Base-by-base conservation (phyloP, 2,113 vertebrate genomes). In the Heterotis niloticus region DNA sequence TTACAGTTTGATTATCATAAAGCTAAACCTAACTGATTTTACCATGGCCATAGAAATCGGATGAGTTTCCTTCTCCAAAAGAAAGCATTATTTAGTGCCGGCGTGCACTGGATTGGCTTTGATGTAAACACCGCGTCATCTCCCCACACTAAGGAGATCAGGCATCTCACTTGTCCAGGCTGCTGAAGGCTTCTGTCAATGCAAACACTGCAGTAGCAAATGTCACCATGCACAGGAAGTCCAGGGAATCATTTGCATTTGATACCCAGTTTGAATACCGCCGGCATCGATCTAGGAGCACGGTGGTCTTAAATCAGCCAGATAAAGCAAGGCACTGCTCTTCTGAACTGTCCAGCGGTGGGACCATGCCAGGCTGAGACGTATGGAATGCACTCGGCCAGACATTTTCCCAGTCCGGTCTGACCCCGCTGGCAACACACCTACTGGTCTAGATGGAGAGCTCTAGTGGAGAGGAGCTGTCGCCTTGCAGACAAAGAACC, bases 221-320 rank as follows among this genome's bases (percentile, higher is more conserved):
- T 91, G 89, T 85, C 91, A 85, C 91, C 89, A 90, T 79, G 81
- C 76, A 81, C 0, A 59, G 88, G 86, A 90, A 88, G 87, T 84
- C 83, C 59, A 70, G 82, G 88, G 87, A 90, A 90, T 91, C 89
- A 87, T 85, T 88, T 90, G 85, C 88, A 91, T 93, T 89, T 92
- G 86, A 91, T 89, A 91, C 90, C 82, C 82, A 85, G 83, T 86
- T 87, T 85, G 89, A 86, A 91, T 90, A 89, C 84, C 82, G 87
- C 89, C 88, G 83, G 83, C 91, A 92, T 91, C 89, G 89, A 92
- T 91, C 89, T 85, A 88, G 88, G 87, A 88, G 89, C 87, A 87
- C 83, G 86, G 82, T 44, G 81, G 77, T 79, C 88, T 80, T 83
- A 84, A 71, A 83, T 62, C 60, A 28, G 10, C 83, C 80, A 91